Conservation (phyloP, 2,797 vertebrate species). For the Hybognathus amarus region DNA sequence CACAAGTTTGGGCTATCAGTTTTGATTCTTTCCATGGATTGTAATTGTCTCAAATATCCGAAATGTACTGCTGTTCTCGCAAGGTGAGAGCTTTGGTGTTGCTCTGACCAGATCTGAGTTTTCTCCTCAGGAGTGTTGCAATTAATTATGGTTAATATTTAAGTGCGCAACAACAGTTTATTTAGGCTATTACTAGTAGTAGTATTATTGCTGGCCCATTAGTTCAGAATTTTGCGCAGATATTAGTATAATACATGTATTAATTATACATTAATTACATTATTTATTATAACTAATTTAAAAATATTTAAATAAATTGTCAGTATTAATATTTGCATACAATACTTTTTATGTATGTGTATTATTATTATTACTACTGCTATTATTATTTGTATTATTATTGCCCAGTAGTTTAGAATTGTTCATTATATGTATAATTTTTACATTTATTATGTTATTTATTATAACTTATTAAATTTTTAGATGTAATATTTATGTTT, state of each 20-base stretch:
- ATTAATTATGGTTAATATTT: not conserved
- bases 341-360: not conserved
- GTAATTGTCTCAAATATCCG: not conserved
- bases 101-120: not conserved
- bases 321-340: not conserved
- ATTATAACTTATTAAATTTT: too few species aligned
- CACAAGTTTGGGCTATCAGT: conserved; percentile 43
- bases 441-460: too few species aligned
- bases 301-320: not conserved
- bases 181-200: not conserved
- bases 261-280: not conserved
- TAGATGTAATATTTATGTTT: not conserved
- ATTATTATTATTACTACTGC: not conserved
- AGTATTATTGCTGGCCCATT: not conserved
- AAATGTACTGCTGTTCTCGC: not conserved
- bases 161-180: not conserved
- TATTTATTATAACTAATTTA: not conserved
- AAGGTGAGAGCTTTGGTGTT: not conserved
- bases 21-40: conserved; percentile 13
- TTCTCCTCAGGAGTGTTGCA: not conserved
- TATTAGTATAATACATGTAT: not conserved
- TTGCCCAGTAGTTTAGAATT: not conserved
- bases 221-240: not conserved
- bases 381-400: accelerated
- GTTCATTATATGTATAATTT: too few species aligned